Percentiles rank a stretch among this genome's conserved stretches.
These are phyloP conservation scores for Fratercula arctica DNA, from an alignment of 2,797 vertebrate genomes.

Conservation along the genomic window DNA sequence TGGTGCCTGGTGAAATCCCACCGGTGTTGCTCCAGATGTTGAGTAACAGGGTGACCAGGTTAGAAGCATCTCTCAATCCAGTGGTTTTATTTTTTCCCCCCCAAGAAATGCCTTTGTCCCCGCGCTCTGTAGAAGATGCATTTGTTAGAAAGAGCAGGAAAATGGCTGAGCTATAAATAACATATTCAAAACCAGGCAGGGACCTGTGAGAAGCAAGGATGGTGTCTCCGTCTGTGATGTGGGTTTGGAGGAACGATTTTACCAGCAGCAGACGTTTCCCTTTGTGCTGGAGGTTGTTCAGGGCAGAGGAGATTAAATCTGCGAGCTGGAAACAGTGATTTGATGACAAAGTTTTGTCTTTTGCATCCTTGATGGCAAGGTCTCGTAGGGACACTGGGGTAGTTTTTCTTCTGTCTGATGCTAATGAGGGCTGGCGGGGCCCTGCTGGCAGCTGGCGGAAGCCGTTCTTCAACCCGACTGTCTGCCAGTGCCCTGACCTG, in stretches of 20 bases:
- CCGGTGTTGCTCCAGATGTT: neutral
- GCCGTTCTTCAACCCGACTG: neutral
- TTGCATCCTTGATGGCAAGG: conserved; percentile 10
- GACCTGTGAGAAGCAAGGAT: neutral
- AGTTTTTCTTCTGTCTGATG: neutral
- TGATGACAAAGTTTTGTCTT: conserved; percentile 24
- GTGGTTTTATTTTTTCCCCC: neutral
- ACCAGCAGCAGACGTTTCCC: neutral
- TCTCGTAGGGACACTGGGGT: neutral
- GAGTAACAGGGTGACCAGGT: neutral
- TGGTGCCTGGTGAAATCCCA: neutral
- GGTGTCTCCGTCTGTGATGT: neutral
- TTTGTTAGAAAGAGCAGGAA: conserved; percentile 14
- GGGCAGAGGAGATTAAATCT: neutral
- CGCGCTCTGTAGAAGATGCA: neutral
- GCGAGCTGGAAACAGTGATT: neutral
- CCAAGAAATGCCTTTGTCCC: neutral
- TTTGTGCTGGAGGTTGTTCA: neutral
- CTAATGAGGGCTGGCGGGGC: neutral
- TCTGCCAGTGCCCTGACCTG: conserved; percentile 26
- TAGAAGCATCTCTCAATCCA: neutral
- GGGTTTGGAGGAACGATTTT: neutral
- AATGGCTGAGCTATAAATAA: conserved; percentile 51
- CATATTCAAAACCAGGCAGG: neutral
- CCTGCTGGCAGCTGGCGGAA: neutral